Evolutionary conservation across 2,888 invertebrate species (phyloP).

Genomic region (Ligdia adustata): DNA sequence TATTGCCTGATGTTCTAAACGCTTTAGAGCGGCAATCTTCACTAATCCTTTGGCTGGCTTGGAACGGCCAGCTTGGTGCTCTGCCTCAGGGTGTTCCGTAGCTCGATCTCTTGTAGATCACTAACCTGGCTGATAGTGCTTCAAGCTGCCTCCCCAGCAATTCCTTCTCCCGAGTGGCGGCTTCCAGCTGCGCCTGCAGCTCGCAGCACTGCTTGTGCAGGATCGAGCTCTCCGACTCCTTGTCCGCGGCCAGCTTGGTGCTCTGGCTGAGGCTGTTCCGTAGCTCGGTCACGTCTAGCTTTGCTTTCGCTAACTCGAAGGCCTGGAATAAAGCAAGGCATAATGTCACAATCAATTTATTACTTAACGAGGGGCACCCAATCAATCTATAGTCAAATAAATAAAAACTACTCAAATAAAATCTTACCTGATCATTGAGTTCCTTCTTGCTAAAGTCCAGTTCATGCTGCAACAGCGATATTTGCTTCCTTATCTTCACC

Average conservation of each 20-base stretch:
- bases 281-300: slow-evolving; percentile 75
- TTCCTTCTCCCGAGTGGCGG: slow-evolving; percentile 43
- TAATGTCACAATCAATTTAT: no score
- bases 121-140: slow-evolving; percentile 52
- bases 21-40: no score
- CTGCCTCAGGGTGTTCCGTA: no score
- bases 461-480: slow-evolving; percentile 71
- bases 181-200: slow-evolving; percentile 44
- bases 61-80: no score
- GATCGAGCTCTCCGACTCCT: slow-evolving; percentile 55
- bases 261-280: slow-evolving; percentile 78
- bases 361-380: no score
- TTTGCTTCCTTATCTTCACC: slow-evolving; percentile 77
- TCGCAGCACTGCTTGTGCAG: slow-evolving; percentile 47
- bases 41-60: no score
- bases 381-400: no score
- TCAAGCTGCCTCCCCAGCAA: slow-evolving; percentile 53
- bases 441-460: slow-evolving; percentile 77
- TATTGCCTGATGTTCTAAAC: no score
- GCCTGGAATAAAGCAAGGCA: no score
- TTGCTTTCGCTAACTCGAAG: slow-evolving; percentile 77
- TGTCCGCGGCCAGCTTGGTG: slow-evolving; percentile 62
- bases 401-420: no score
- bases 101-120: no score
- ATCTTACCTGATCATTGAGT: slow-evolving; percentile 78